These are phyloP conservation scores for Urophycis tenuis DNA, from an alignment of 2,797 vertebrate species.

Conservation along the genomic window DNA sequence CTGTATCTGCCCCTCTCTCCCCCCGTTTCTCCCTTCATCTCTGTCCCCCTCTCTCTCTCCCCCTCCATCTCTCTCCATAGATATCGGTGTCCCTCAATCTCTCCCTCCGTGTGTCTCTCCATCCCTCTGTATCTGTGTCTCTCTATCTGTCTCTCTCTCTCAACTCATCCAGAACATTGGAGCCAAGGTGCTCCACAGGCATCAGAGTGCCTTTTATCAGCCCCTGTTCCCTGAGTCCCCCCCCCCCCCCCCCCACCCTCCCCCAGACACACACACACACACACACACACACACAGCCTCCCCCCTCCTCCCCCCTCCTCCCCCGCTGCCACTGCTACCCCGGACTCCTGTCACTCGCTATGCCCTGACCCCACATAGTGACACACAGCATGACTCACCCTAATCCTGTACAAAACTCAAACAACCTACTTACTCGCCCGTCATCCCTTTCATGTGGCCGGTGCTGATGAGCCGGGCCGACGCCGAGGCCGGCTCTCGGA, in stretches of 20 bases:
- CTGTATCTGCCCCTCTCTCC: not conserved
- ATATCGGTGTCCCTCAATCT: too few relatives aligned
- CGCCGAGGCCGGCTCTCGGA: not conserved
- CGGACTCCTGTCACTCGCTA: conserved; percentile 22
- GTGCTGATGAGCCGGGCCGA: not conserved
- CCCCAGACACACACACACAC: too few relatives aligned
- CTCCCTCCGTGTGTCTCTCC: not conserved
- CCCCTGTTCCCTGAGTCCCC: conserved; percentile 9
- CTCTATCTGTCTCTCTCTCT: conserved; percentile 4
- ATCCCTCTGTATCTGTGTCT: not conserved
- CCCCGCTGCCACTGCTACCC: conserved; percentile 12
- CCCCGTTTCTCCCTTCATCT: not conserved
- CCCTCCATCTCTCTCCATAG: not conserved
- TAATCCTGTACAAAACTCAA: too few relatives aligned
- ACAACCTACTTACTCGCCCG: not conserved
- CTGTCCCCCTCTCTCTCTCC: not conserved
- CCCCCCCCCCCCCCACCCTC: too few relatives aligned
- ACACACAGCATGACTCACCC: conserved; percentile 8
- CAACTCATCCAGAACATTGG: conserved; percentile 24
- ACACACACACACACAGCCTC: too few relatives aligned
- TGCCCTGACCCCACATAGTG: conserved; percentile 14
- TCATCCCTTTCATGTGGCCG: conserved; percentile 4
- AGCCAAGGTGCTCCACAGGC: not conserved
- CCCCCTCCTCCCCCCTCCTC: too few relatives aligned
- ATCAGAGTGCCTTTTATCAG: conserved; percentile 26